These are phyloP conservation scores for Clunio marinus DNA, from an alignment of 2,888 invertebrate species.

Conservation along the genomic window DNA sequence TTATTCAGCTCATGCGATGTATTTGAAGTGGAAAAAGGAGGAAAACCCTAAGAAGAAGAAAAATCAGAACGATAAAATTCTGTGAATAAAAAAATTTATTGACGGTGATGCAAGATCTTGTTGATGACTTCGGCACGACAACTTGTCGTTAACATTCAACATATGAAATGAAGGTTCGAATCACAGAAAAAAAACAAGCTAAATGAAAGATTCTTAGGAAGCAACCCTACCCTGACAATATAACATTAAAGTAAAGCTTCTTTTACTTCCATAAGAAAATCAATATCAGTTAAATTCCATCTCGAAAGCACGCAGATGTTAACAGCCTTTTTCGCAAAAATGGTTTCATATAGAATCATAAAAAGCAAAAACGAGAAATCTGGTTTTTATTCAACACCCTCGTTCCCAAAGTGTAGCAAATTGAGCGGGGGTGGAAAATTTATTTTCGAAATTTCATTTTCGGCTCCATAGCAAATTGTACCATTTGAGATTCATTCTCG, in stretches of 20 bases:
- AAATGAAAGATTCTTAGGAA: too few relatives aligned
- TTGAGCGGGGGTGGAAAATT: conserved; percentile 3
- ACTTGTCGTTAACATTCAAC: too few relatives aligned
- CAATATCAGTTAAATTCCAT: conserved; percentile 34
- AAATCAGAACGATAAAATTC: conserved; percentile 36
- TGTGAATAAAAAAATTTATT: too few relatives aligned
- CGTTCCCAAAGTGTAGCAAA: neutral
- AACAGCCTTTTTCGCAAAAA: conserved; percentile 26
- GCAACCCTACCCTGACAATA: too few relatives aligned
- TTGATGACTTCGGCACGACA: too few relatives aligned
- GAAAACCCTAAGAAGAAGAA: conserved; percentile 7
- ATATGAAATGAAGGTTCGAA: too few relatives aligned
- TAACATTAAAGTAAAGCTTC: too few relatives aligned
- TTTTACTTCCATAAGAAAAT: too few relatives aligned
- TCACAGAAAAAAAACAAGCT: too few relatives aligned
- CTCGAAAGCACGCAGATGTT: conserved; percentile 33
- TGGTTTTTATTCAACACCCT: conserved; percentile 23
- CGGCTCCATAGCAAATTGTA: neutral
- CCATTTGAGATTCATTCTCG: neutral
- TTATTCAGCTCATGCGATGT: conserved; percentile 21
- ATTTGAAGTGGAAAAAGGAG: neutral
- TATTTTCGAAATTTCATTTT: conserved; percentile 7
- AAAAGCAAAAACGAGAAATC: conserved; percentile 24
- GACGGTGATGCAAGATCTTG: too few relatives aligned
- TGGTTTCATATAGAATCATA: neutral